Base-by-base conservation (phyloP, 2,888 invertebrate species). In the Lochmaea capreae region DNA sequence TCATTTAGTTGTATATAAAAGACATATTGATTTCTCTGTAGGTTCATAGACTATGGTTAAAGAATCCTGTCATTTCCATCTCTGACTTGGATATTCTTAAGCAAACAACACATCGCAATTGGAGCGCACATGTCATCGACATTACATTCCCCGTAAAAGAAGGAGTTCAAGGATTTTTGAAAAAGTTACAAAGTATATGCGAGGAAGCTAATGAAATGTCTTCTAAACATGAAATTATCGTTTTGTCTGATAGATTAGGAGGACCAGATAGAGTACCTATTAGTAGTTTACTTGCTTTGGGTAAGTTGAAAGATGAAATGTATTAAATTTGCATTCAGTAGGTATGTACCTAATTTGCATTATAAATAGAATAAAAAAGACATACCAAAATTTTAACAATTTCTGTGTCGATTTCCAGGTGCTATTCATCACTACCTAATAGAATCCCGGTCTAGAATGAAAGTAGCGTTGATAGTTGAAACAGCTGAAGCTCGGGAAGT, bases 401-500 rank as follows among this genome's bases (percentile, higher is more conserved):
- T 1, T 43, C 2, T 75, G 14, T 10, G n/a, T 26, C 52, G 71
- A 65, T 33, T 73, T 81, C 73, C 1, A 86, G 91, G 99, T 62
- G 97, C 97, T 18, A 94, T 97, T 2, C 99, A 99, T 88, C 99
- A 99, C 85, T 93, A 97, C 85, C 88, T 99, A 81, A 98, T 99
- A 82, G 96, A 97, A 86, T 95, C 96, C 43, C 92, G 98, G 52
- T 94, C 97, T 81, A 92, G 99, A 67, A 98, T 98, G 97, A 98
- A 97, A 87, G 95, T 97, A 26, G 98, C 97, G 52, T 89, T 99
- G 71, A 91, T 99, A 71, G 90, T 99, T 71, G 99, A 99, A 88
- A 97, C 98, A 0, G 99, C 95, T 1, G 99, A 99, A 87, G 97
- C 98, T 0, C 92, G 97, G 81, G 97, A 95, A 83, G 97, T 98